These are phyloP conservation scores for Haliaeetus leucogaster DNA, from an alignment of 2,113 vertebrate genomes.

Conservation along the genomic window DNA sequence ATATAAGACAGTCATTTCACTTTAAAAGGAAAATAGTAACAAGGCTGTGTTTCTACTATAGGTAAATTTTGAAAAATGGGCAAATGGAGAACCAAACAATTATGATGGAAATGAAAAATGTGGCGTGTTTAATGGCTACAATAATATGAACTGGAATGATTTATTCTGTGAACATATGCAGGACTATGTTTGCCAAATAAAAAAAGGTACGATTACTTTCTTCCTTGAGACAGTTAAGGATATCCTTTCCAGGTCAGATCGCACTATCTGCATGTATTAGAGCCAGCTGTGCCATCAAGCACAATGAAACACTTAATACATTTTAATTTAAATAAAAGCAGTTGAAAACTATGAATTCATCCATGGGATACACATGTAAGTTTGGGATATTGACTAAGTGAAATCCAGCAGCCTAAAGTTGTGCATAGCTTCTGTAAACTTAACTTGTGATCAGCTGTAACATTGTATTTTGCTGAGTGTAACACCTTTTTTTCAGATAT, in stretches of 20 bases:
- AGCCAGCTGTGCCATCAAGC: background rate
- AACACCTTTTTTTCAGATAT: background rate
- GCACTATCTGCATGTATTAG: background rate
- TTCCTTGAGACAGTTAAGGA: background rate
- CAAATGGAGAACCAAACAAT: slow-evolving; percentile 90
- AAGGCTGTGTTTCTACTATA: slow-evolving; percentile 45
- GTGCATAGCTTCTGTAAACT: background rate
- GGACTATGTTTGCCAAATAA: slow-evolving; percentile 89
- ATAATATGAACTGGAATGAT: slow-evolving; percentile 84
- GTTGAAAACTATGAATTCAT: background rate
- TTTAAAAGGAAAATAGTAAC: background rate
- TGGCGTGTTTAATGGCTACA: slow-evolving; percentile 69
- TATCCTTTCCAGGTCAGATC: background rate
- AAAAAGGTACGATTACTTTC: slow-evolving; percentile 78
- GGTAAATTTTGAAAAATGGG: slow-evolving; percentile 83
- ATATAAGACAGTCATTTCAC: background rate
- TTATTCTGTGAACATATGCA: slow-evolving; percentile 80
- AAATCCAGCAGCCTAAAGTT: background rate
- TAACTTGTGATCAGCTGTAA: background rate
- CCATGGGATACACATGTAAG: background rate
- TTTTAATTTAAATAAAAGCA: background rate
- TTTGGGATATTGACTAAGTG: background rate
- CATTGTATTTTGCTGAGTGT: background rate
- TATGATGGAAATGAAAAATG: slow-evolving; percentile 85
- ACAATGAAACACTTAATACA: background rate